Base-by-base conservation (phyloP, 30 jellyfish, hydroid and myxozoan species). In the Turritopsis rubra region DNA sequence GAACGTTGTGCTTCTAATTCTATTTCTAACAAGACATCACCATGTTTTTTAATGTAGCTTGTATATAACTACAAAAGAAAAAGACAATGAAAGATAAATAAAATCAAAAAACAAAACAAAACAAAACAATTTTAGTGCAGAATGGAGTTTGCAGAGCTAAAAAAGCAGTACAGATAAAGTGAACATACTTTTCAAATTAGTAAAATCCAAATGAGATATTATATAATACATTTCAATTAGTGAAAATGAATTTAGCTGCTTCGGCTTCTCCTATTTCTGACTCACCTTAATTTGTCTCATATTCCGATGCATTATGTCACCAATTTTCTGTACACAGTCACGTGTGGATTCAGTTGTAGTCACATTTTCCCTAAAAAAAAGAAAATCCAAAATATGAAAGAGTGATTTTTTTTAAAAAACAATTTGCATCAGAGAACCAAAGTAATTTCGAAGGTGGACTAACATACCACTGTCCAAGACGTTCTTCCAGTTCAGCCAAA, bases 401-500 rank as follows among this genome's bases (percentile, higher is more conserved):
- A 23, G 21, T 23, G 21, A 60, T 21, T 60, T 60, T 60, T 18
- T 18, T 18, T 18, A 60, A 60, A 60, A 23, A 60, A 74, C 28
- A 74, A 74, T 25, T 74, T 74, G 30, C 13, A 16, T 25, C 25
- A 27, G 7, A 74, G 9, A 74, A n/a, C 8, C 52, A 21, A 30
- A 25, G 25, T 16, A 72, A 16, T 75, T 75, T 19, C 18, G 29
- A 75, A 75, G 29, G 20, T 29, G 1, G 30, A 21, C n/a, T 30
- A 30, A 28, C 30, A 28, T 24, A 93, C 98, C 98, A 93, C n/a
- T 65, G 28, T 1, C 85, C 24, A 28, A 88, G 19, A 7, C 96
- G 75, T 70, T 93, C 98, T 80, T 93, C 98, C 54, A 93, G 83
- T 81, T 93, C 98, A 53, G 96, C 96, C 77, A 93, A 77, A 21